These are phyloP conservation scores for Psilopogon haemacephalus DNA, from an alignment of 2,113 vertebrate genomes.

Conservation along the genomic window DNA sequence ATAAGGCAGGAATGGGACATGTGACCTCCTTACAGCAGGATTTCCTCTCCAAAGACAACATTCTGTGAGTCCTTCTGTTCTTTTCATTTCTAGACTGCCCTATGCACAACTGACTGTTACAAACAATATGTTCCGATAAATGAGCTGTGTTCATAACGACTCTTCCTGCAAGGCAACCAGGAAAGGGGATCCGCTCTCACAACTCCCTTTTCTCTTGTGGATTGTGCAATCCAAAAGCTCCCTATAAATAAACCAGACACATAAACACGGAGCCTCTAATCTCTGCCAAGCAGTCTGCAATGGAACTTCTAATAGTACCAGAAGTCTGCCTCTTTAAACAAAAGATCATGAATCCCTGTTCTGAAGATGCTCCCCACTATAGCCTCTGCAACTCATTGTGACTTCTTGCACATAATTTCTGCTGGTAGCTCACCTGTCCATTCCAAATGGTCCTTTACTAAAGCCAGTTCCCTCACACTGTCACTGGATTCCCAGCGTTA, in stretches of 20 bases:
- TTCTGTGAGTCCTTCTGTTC: neutral
- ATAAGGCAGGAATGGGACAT: neutral
- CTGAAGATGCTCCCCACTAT: neutral
- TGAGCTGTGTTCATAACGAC: neutral
- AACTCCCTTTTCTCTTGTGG: neutral
- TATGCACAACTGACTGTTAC: neutral
- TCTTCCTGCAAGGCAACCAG: neutral
- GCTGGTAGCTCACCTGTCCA: neutral
- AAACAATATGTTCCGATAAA: neutral
- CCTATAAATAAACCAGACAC: conserved; percentile 2
- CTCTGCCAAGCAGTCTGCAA: neutral
- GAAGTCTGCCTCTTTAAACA: neutral
- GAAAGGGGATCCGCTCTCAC: neutral
- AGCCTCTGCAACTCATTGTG: neutral
- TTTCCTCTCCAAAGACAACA: neutral
- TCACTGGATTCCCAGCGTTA: neutral
- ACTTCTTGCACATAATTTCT: neutral
- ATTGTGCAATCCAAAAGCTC: neutral
- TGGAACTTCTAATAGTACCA: neutral
- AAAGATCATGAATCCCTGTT: rapidly evolving
- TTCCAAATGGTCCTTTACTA: neutral
- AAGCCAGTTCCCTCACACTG: neutral
- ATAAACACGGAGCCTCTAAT: neutral
- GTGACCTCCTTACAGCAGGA: neutral
- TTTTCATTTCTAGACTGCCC: neutral